Percentiles rank a stretch among this genome's conserved stretches.
Conservation (phyloP, 2,113 vertebrate genomes). For the Terrapene triunguis region DNA sequence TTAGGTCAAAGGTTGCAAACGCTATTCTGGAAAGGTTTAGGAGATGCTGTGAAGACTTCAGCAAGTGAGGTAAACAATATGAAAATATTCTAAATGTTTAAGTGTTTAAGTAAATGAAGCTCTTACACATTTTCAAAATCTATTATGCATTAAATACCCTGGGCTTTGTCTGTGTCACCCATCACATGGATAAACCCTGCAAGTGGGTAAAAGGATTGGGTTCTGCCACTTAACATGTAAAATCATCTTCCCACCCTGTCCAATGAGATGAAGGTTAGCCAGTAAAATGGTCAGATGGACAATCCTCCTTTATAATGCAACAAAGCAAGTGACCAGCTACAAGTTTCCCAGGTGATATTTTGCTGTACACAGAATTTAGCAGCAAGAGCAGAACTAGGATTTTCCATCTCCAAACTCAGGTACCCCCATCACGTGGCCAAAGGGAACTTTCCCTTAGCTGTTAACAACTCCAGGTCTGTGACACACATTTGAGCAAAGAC, state of each 20-base stretch:
- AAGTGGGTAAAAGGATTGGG: neutral
- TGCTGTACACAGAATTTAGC: neutral
- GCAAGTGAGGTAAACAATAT: neutral
- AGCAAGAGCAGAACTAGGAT: neutral
- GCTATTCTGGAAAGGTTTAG: neutral
- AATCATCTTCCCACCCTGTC: neutral
- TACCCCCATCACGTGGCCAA: neutral
- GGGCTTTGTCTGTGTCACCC: neutral
- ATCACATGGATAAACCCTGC: neutral
- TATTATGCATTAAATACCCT: slow-evolving; percentile 31
- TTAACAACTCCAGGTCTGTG: neutral
- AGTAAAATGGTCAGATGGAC: neutral
- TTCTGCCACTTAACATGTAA: neutral
- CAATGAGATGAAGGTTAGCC: neutral
- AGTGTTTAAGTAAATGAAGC: slow-evolving; percentile 53
- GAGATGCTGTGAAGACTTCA: neutral
- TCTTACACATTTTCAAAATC: slow-evolving; percentile 17
- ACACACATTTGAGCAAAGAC: fast-evolving
- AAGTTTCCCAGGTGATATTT: neutral
- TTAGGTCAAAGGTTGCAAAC: neutral
- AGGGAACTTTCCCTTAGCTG: neutral
- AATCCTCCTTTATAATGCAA: neutral
- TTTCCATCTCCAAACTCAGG: neutral
- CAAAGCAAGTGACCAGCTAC: neutral
- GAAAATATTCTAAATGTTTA: slow-evolving; percentile 56